Conservation (phyloP, 2,113 vertebrate genomes). For the Brachyhypopomus gauderio region DNA sequence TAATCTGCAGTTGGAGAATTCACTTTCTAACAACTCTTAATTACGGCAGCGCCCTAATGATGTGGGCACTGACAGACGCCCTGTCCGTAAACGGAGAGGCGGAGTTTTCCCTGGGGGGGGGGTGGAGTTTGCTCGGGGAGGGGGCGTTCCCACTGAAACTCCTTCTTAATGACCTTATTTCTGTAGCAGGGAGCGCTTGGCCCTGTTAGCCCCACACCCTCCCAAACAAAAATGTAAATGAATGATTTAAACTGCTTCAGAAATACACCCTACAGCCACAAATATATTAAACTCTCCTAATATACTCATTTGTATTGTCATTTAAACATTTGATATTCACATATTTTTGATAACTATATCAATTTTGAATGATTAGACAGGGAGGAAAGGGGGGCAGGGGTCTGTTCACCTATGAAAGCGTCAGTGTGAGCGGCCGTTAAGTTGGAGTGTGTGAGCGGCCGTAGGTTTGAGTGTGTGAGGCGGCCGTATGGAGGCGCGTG, state of each 20-base stretch:
- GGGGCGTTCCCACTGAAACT: slow-evolving; percentile 92
- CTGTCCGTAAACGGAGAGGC: slow-evolving; percentile 87
- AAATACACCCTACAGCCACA: slow-evolving; percentile 12
- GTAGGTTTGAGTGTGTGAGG: slow-evolving; percentile 54
- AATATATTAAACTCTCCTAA: not conserved
- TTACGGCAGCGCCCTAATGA: slow-evolving; percentile 99
- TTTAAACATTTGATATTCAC: not conserved
- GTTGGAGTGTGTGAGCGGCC: slow-evolving; percentile 53
- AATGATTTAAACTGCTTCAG: not conserved
- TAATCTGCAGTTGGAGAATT: slow-evolving; percentile 99
- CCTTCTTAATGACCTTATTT: slow-evolving; percentile 99
- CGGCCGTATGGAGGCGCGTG: slow-evolving; percentile 53
- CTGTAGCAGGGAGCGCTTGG: slow-evolving; percentile 87
- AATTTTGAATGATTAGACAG: slow-evolving; percentile 9
- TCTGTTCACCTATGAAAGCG: not conserved
- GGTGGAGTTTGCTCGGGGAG: slow-evolving; percentile 93
- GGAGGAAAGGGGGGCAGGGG: not conserved
- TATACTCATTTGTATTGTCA: slow-evolving; percentile 6
- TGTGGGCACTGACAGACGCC: slow-evolving; percentile 93
- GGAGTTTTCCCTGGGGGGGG: slow-evolving; percentile 80
- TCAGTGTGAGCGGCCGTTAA: slow-evolving; percentile 24
- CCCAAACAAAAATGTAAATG: not conserved
- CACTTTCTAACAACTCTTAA: slow-evolving; percentile 99
- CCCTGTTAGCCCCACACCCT: slow-evolving; percentile 76
- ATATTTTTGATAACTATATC: slow-evolving; percentile 33